Evolutionary conservation across 2,888 invertebrate species (phyloP).

Genomic region (Orthosia gracilis): DNA sequence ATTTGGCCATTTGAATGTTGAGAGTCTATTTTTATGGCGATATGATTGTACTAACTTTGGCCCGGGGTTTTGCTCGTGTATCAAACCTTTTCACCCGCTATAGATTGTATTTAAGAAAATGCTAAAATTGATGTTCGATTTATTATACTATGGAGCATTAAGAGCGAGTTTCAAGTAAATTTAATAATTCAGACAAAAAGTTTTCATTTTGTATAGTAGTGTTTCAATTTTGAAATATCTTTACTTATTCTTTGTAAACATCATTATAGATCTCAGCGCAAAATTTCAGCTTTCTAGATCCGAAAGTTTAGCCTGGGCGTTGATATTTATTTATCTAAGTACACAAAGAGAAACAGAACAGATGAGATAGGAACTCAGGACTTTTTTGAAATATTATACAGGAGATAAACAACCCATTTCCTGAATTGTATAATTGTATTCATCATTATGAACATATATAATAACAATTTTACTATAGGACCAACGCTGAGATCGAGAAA

Average conservation of each 20-base stretch:
- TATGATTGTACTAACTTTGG: background rate
- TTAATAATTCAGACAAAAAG: background rate
- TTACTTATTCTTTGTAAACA: background rate
- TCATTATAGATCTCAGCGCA: background rate
- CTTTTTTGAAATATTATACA: no score
- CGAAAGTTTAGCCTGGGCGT: background rate
- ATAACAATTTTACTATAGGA: no score
- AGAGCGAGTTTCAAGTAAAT: background rate
- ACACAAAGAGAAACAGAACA: no score
- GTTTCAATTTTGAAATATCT: background rate
- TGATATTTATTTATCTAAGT: no score
- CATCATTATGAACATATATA: no score
- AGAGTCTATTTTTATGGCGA: slow-evolving; percentile 21
- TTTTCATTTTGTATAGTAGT: no score
- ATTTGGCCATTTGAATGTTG: slow-evolving; percentile 33
- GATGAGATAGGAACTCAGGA: no score
- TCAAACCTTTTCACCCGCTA: background rate
- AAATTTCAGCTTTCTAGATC: background rate
- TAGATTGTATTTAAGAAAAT: background rate
- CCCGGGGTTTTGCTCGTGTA: background rate
- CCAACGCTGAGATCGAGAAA: no score
- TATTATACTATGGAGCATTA: background rate
- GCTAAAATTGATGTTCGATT: background rate
- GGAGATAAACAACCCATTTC: no score
- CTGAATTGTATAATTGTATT: no score